Percentiles rank a stretch among this genome's conserved stretches.
Evolutionary conservation across 2,888 invertebrate genomes (phyloP).

Genomic region (Ichneumoninae sp.): DNA sequence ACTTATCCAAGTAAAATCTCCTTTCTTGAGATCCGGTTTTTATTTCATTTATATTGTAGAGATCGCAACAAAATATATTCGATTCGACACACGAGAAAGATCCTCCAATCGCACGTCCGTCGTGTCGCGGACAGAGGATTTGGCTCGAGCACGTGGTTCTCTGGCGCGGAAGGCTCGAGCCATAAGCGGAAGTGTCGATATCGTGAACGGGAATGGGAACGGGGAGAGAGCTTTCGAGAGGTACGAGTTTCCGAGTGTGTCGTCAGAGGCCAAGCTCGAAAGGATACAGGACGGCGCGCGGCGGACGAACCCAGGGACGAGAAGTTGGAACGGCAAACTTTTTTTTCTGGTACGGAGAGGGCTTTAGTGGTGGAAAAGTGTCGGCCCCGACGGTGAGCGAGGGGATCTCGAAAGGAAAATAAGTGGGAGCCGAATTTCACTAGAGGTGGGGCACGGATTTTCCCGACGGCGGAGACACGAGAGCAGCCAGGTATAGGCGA

Average conservation of each 20-base stretch:
- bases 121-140: background rate
- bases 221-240: constrained; percentile 33
- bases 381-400: constrained; percentile 5
- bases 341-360: constrained; percentile 2
- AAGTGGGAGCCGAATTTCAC: constrained; percentile 27
- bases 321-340: constrained; percentile 34
- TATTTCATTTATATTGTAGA: too few relatives aligned
- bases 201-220: constrained; percentile 13
- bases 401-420: constrained; percentile 19
- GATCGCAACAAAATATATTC: background rate
- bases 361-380: constrained; percentile 8
- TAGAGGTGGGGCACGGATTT: constrained; percentile 41
- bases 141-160: constrained; percentile 12
- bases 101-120: background rate
- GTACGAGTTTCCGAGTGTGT: constrained; percentile 41
- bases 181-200: constrained; percentile 37
- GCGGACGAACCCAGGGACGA: constrained; percentile 9
- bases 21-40: too few relatives aligned
- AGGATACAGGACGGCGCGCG: constrained; percentile 19
- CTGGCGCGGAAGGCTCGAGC: constrained; percentile 9
- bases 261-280: constrained; percentile 31
- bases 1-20: too few relatives aligned
- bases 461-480: constrained; percentile 17
- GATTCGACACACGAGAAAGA: background rate
- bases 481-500: constrained; percentile 6